Base-by-base conservation (phyloP, 2,888 invertebrate genomes). In the Operophtera brumata region DNA sequence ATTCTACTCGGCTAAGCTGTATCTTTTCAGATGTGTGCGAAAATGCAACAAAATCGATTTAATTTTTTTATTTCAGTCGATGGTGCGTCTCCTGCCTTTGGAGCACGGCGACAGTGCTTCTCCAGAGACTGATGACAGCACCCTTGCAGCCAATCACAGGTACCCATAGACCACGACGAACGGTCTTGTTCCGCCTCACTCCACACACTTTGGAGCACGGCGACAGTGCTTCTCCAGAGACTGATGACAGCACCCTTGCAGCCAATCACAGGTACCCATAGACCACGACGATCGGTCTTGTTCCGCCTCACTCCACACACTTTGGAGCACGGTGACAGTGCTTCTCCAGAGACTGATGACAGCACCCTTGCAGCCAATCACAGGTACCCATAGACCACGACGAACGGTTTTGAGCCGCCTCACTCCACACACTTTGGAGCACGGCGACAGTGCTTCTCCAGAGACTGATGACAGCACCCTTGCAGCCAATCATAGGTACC, bases 11-110 rank as follows among this genome's bases (percentile, higher is more conserved):
- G n/a, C n/a, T n/a, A n/a, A n/a, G n/a, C n/a, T n/a, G n/a, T n/a
- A 20, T 3, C 20, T 20, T 20, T 20, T 3, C 2, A 20, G 4
- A 20, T 20, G 20, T 20, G 20, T 20, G 4, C 20, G n/a, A 20
- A 20, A 20, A 20, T 20, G 20, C 2, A 20, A n/a, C n/a, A n/a
- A n/a, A n/a, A n/a, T n/a, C n/a, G n/a, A n/a, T n/a, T n/a, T n/a
- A 9, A 4, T 26, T 9, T 44, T 39, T 46, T 36, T 35, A 20
- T 61, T 44, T 0, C 80, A 89, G 89, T 1, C 80, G 86, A 0
- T 89, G 89, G 89, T 87, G 86, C 50, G 75, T 86, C 6, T 87
- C 88, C 0, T 83, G 83, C 0, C 49, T 88, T 1, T 88, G 89
- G 89, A 79, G 81, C 6, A 77, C 84, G 0, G 86, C 84, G 0